These are phyloP conservation scores for Micrasema longulum DNA, from an alignment of 1,140 invertebrate species.

Conservation along the genomic window DNA sequence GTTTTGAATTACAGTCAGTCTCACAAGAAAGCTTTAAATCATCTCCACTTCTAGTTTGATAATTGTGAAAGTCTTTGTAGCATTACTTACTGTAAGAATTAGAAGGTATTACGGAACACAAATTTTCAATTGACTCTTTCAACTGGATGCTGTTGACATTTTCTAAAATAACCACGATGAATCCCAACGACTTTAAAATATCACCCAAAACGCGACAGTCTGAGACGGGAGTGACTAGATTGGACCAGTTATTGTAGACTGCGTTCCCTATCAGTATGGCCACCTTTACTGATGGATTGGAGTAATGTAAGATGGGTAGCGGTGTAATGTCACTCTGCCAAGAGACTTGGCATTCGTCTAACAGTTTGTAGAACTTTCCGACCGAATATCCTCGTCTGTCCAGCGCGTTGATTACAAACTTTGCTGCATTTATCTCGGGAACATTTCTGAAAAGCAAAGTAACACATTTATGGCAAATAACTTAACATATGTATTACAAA, in stretches of 20 bases:
- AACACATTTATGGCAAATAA: not conserved
- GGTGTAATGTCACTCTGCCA: slow-evolving; percentile 3
- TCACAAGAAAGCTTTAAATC: no score
- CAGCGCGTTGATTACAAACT: slow-evolving; percentile 42
- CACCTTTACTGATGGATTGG: slow-evolving; percentile 34
- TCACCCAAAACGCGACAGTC: slow-evolving; percentile 61
- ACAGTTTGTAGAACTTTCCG: slow-evolving; percentile 40
- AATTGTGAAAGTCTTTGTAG: no score
- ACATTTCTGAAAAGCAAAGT: slow-evolving; percentile 28
- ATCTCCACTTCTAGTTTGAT: no score
- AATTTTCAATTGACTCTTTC: slow-evolving; percentile 57
- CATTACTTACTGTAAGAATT: slow-evolving; percentile 62
- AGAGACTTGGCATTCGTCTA: slow-evolving; percentile 38
- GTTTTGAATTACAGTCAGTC: no score
- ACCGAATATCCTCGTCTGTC: slow-evolving; percentile 45
- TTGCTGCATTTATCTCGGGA: slow-evolving; percentile 27
- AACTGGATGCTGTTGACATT: slow-evolving; percentile 58
- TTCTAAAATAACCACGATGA: slow-evolving; percentile 60
- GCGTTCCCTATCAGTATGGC: slow-evolving; percentile 48
- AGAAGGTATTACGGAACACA: slow-evolving; percentile 58
- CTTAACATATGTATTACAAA: no score
- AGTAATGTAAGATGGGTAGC: not conserved
- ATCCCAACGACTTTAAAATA: slow-evolving; percentile 60
- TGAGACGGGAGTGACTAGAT: slow-evolving; percentile 61
- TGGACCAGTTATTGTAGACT: slow-evolving; percentile 61